These are phyloP conservation scores for Battus philenor DNA, from an alignment of 1,140 invertebrate species.

Conservation along the genomic window DNA sequence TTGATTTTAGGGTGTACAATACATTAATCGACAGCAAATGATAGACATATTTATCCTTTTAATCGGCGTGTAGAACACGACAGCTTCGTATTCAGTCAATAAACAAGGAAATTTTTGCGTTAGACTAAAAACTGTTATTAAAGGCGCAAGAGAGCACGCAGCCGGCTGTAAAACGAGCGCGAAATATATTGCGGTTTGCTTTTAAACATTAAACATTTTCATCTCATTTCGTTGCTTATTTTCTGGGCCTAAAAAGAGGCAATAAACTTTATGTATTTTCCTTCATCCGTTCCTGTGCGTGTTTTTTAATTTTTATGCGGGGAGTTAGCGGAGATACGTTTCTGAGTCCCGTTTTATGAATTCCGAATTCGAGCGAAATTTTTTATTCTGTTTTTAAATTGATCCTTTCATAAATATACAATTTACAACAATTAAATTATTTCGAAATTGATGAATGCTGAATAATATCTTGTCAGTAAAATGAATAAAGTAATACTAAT, in stretches of 20 bases:
- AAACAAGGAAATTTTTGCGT: slow-evolving; percentile 2
- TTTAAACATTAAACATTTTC: slow-evolving; percentile 27
- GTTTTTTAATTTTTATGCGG: slow-evolving; percentile 16
- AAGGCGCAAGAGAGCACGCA: slow-evolving; percentile 14
- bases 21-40: too few species aligned
- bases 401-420: too few species aligned
- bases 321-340: slow-evolving; percentile 8
- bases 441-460: too few species aligned
- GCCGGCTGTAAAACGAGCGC: slow-evolving; percentile 21
- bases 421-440: too few species aligned
- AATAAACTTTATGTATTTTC: slow-evolving; percentile 20
- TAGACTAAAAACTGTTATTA: slow-evolving; percentile 13
- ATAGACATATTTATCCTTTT: neutral
- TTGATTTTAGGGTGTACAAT: too few species aligned
- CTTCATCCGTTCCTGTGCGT: slow-evolving; percentile 5
- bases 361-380: neutral
- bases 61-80: neutral
- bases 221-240: slow-evolving; percentile 22
- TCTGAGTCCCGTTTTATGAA: slow-evolving; percentile 4
- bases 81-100: slow-evolving; percentile 1
- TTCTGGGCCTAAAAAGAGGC: slow-evolving; percentile 15
- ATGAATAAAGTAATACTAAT: too few species aligned
- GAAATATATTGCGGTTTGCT: slow-evolving; percentile 22
- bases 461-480: too few species aligned
- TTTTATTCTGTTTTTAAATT: too few species aligned